A percentile compares a stretch with the other conserved stretches of the same genome.
phyloP scores from a whole-genome alignment of 2,888 invertebrate species.

The Chironomus riparius region DNA sequence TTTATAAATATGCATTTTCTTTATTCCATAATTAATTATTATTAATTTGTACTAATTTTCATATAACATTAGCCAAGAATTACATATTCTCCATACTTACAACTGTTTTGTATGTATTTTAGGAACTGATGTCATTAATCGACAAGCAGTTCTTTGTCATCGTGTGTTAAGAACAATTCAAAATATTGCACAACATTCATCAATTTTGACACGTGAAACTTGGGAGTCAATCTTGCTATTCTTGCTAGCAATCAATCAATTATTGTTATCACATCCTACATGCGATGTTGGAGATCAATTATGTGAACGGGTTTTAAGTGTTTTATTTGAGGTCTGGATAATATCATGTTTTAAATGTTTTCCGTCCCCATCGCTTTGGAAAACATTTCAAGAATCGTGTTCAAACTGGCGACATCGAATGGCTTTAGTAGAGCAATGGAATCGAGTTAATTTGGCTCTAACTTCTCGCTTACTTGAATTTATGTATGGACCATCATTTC shows the following conservation, averaged over 20 bases:
- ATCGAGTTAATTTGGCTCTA: conserved; percentile 80
- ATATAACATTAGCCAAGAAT: neutral
- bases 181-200: conserved; percentile 66
- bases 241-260: conserved; percentile 82
- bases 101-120: conserved; percentile 15
- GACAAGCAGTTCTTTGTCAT: conserved; percentile 90
- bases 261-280: conserved; percentile 82
- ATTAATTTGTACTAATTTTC: neutral
- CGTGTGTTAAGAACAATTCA: conserved; percentile 79
- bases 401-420: conserved; percentile 90
- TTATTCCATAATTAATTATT: neutral
- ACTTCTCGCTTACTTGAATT: conserved; percentile 75
- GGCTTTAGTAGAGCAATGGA: conserved; percentile 90
- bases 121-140: conserved; percentile 83
- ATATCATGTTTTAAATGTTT: conserved; percentile 63
- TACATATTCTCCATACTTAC: neutral
- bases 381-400: conserved; percentile 86
- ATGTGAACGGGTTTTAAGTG: conserved; percentile 87
- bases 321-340: conserved; percentile 76
- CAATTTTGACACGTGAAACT: conserved; percentile 68
- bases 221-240: conserved; percentile 86
- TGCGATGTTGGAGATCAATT: conserved; percentile 91
- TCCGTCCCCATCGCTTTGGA: conserved; percentile 92
- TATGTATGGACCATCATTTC: conserved; percentile 81
- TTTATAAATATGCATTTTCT: neutral